Evolutionary conservation across 2,797 vertebrate genomes (phyloP), one percentile per base, ranked within the genome.

Genomic region (Coendou prehensilis): DNA sequence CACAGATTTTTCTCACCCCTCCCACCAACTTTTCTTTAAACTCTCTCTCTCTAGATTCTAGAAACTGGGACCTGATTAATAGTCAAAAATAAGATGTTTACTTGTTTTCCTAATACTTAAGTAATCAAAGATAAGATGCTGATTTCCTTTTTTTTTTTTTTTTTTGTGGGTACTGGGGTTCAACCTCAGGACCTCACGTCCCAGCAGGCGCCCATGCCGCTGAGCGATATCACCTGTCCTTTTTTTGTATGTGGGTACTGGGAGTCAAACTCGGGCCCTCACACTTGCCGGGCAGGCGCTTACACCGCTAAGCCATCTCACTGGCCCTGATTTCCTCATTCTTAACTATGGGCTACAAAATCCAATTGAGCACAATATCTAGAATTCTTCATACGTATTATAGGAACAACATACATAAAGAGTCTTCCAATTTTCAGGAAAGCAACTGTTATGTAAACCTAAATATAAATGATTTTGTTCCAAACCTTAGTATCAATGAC

Each of bases 11-110:
- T 87, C 30, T 87, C 61, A 79, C 33, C 83, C 33, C 83, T 87
- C 69, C 50, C 33, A 71, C 47, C 50, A 93, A 87, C 54, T 63
- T 92, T 92, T 63, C 37, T 63, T 87, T 41, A 87, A 79, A 93
- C 1, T 41, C 76, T 78, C 30, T 86, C 41, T 89, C 33, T 89
- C 50, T n/a, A 87, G 54, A 76, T 47, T 69, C 57, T 92, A 75
- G 22, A 95, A 95, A 91, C 3, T 57, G 8, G 50, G 33, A 56
- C 61, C 23, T 92, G 37, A 69, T 28, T 33, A 79, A 26, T 80
- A 56, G 54, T 37, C 18, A 54, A 56, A 79, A 79, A n/a, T 37
- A 56, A 79, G 47, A 79, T n/a, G 76, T 54, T 37, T 22, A 11
- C 30, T 56, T n/a, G 52, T 73, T 73, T 73, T 73, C 20, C 37